A percentile compares a stretch with the other conserved stretches of the same genome.
Conservation (phyloP, 1,140 invertebrate genomes). For the Sycobia sp. region DNA sequence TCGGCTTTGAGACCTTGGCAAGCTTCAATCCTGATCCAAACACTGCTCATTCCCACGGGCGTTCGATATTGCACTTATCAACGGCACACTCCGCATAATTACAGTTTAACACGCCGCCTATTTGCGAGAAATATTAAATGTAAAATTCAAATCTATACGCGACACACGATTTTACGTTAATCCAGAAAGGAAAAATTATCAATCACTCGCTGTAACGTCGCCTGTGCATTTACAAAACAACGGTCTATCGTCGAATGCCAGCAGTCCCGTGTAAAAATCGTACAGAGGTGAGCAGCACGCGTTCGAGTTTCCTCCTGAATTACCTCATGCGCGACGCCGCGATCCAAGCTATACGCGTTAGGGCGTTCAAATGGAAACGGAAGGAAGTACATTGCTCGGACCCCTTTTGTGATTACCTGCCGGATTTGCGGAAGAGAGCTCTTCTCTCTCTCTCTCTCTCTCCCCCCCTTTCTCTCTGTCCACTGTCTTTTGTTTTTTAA, state of each 20-base stretch:
- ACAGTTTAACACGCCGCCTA: too few species aligned
- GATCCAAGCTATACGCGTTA: constrained; percentile 41
- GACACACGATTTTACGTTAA: too few species aligned
- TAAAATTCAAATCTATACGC: too few species aligned
- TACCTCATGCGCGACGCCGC: constrained; percentile 32
- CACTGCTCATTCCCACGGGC: background rate
- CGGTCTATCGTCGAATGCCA: background rate
- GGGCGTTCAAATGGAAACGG: constrained; percentile 56
- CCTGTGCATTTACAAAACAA: too few species aligned
- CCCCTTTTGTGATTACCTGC: constrained; percentile 6
- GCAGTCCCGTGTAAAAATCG: constrained; percentile 1
- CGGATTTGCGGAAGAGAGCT: constrained; percentile 20
- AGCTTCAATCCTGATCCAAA: background rate
- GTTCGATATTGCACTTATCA: background rate
- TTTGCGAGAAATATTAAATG: too few species aligned
- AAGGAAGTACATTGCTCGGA: constrained; percentile 51
- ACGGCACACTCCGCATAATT: background rate
- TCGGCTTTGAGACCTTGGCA: background rate
- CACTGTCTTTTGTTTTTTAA: too few species aligned
- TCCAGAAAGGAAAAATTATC: too few species aligned
- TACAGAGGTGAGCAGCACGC: constrained; percentile 23
- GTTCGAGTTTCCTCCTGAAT: constrained; percentile 40
- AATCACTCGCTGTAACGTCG: too few species aligned
- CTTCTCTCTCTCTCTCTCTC: background rate
- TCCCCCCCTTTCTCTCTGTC: constrained; percentile 10